Base-by-base conservation (phyloP, 2,797 vertebrate genomes). In the Taenioides sp. region DNA sequence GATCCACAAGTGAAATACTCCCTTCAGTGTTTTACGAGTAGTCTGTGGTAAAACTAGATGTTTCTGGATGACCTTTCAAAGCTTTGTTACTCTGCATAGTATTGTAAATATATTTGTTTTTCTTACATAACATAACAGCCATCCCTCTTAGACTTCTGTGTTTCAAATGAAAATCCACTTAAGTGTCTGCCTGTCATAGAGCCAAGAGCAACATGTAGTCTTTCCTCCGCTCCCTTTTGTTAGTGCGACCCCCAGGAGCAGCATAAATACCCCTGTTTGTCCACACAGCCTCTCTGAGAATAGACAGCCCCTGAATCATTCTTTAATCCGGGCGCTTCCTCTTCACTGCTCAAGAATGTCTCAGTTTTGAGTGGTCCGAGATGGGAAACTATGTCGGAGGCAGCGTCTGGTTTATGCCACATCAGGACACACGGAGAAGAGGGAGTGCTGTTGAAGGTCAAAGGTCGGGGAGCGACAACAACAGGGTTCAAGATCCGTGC, bases 121-220 rank as follows among this genome's bases (percentile, higher is more conserved):
- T 40, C 61, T 63, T 43, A 40, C 34, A 6, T 43, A 40, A 40
- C 34, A 14, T 22, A 43, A 49, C 63, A 17, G 40, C 18, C 17
- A 22, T 23, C 34, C 20, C 62, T 37, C 28, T 34, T n/a, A 62
- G 37, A 71, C 14, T 54, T 76, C 78, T 79, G 64, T 78, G 73
- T 63, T 65, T 68, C 9, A 27, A 72, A 75, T 79, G 82, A 89
- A 85, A 89, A 78, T 71, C 72, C 60, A 47, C 70, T 70, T 71
- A 78, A 75, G 81, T 80, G 27, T 37, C 27, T 40, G 37, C n/a
- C 72, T 64, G 73, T 86, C 85, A 78, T 69, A 50, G 14, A 70
- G 93, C 93, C 92, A 94, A 94, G 71, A 92, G 89, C 90, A 94
- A 93, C 91, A 94, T 92, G 87, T 92, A 93, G 93, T 86, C 89